phyloP scores from a whole-genome alignment of 2,797 vertebrate species.

The Sylvia borin region DNA sequence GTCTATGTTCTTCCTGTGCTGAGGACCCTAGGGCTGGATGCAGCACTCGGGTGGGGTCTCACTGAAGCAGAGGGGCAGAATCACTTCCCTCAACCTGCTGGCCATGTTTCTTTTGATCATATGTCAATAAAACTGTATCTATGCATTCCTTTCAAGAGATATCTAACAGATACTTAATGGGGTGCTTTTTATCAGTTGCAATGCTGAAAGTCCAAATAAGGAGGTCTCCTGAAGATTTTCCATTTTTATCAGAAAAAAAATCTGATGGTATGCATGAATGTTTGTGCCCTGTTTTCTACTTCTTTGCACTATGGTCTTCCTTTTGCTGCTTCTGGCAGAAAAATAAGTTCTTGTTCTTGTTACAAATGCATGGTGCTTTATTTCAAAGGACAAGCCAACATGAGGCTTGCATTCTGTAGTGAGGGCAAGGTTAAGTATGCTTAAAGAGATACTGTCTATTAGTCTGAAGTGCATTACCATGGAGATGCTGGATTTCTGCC shows the following conservation, averaged over 20 bases:
- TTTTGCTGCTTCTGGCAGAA: not conserved
- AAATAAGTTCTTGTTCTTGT: not conserved
- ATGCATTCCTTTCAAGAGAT: not conserved
- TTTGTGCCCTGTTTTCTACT: not conserved
- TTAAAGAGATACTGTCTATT: constrained; percentile 34
- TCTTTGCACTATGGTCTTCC: not conserved
- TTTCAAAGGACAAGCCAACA: constrained; percentile 1
- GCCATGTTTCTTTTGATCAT: not conserved
- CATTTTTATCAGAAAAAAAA: not conserved
- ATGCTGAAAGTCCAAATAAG: not conserved
- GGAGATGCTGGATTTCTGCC: constrained; percentile 45
- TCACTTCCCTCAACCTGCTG: not conserved
- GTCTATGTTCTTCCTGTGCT: not conserved
- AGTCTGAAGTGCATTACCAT: not conserved
- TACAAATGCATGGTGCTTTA: not conserved
- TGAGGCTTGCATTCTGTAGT: not conserved
- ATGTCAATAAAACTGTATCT: not conserved
- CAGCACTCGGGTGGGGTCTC: not conserved
- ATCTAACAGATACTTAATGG: not conserved
- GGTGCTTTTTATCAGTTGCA: not conserved
- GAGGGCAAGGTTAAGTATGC: constrained; percentile 19
- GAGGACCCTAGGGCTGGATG: not conserved
- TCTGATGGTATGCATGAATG: not conserved
- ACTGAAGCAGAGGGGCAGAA: not conserved
- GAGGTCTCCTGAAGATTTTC: not conserved